A percentile compares a stretch with the other conserved stretches of the same genome.
phyloP scores from a whole-genome alignment of 2,113 vertebrate species.

The Phrynosoma blainvillii region DNA sequence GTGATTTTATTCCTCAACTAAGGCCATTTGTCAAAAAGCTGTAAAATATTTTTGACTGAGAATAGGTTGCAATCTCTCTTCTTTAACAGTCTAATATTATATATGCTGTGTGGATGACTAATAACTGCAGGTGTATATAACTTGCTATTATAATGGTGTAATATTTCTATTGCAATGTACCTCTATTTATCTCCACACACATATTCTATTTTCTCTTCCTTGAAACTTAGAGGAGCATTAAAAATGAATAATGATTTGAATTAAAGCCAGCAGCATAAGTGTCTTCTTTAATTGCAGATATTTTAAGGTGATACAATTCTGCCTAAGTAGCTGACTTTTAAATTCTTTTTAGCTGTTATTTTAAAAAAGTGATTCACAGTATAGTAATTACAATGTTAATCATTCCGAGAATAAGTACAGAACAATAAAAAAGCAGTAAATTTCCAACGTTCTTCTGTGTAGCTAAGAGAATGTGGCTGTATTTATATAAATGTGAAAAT shows the following conservation, averaged over 20 bases:
- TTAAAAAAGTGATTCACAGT: slow-evolving; percentile 27
- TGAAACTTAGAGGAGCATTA: slow-evolving; percentile 31
- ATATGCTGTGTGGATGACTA: slow-evolving; percentile 25
- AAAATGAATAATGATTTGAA: slow-evolving; percentile 24
- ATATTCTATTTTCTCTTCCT: slow-evolving; percentile 30
- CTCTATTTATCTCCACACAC: slow-evolving; percentile 30
- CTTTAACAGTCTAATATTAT: slow-evolving; percentile 18
- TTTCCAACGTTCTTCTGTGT: background rate
- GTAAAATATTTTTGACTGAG: slow-evolving; percentile 23
- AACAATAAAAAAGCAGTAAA: background rate
- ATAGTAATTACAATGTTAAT: slow-evolving; percentile 16
- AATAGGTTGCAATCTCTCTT: slow-evolving; percentile 23
- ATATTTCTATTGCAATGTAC: slow-evolving; percentile 24
- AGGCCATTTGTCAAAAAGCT: background rate
- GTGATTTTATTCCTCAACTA: slow-evolving; percentile 9
- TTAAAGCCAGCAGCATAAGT: slow-evolving; percentile 34
- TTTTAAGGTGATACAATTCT: slow-evolving; percentile 41
- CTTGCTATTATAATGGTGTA: slow-evolving; percentile 36
- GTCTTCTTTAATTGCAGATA: slow-evolving; percentile 27
- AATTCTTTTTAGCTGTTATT: slow-evolving; percentile 12
- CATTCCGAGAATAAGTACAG: background rate
- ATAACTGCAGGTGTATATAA: slow-evolving; percentile 42
- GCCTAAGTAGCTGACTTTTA: slow-evolving; percentile 29
- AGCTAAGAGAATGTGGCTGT: background rate
- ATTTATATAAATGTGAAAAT: slow-evolving; percentile 4